Conservation (phyloP, 2,797 vertebrate genomes). For the Mus caroli region DNA sequence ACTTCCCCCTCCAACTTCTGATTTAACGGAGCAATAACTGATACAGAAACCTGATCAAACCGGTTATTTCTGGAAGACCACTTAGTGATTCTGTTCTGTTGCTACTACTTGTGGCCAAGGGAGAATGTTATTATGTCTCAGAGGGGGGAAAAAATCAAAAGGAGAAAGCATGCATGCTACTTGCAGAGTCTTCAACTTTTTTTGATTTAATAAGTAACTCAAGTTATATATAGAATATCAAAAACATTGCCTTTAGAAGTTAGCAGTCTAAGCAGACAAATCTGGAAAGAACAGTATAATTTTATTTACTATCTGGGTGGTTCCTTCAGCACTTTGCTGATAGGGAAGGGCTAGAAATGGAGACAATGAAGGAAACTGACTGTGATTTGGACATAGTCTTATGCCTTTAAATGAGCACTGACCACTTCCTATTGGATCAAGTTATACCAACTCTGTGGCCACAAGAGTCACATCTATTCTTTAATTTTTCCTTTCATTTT, state of each 20-base stretch:
- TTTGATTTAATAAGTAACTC: constrained; percentile 56
- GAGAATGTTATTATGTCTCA: neutral
- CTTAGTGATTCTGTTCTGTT: neutral
- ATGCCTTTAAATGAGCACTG: neutral
- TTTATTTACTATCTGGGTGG: constrained; percentile 36
- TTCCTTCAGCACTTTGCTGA: neutral
- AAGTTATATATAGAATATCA: neutral
- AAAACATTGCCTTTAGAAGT: constrained; percentile 18
- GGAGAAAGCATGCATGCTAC: neutral
- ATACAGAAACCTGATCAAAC: neutral
- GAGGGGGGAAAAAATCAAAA: neutral
- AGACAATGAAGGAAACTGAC: neutral
- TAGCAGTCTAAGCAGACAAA: constrained; percentile 22
- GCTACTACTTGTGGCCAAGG: neutral
- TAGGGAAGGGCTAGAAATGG: neutral
- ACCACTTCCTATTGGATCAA: neutral
- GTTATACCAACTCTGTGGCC: neutral
- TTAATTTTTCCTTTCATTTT: neutral
- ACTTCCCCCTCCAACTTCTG: neutral
- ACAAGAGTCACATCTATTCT: neutral
- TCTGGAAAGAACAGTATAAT: neutral
- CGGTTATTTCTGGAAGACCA: neutral
- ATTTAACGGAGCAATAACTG: neutral
- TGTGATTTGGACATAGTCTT: neutral
- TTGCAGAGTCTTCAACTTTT: neutral